These are phyloP conservation scores for Ivindomyrus marchei DNA, from an alignment of 2,113 vertebrate genomes.

Conservation along the genomic window DNA sequence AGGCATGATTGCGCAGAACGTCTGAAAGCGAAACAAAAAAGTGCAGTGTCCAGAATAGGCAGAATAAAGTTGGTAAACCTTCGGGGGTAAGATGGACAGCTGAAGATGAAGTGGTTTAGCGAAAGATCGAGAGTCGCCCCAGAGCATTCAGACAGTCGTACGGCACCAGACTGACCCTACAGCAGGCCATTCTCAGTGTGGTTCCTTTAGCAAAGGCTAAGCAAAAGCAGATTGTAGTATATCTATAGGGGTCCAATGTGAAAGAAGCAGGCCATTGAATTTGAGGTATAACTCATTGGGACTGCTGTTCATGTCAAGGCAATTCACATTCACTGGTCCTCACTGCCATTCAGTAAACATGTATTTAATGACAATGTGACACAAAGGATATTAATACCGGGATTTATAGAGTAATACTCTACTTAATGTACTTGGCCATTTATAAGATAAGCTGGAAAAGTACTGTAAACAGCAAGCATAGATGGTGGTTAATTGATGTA, in stretches of 20 bases:
- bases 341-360: not conserved
- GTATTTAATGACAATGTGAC: not conserved
- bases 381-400: not conserved
- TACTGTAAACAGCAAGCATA: not conserved
- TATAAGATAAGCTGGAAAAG: not conserved
- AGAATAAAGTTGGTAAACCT: not conserved
- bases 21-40: not conserved
- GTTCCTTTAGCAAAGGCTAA: not conserved
- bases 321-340: not conserved
- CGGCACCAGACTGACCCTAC: not conserved
- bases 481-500: not conserved
- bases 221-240: not conserved
- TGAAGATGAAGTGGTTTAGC: not conserved
- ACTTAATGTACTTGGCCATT: not conserved
- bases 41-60: not conserved
- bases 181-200: not conserved
- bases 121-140: not conserved
- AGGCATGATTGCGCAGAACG: not conserved
- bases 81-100: not conserved
- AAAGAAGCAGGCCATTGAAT: not conserved
- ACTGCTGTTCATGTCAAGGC: not conserved
- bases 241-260: not conserved
- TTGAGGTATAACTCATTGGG: not conserved
- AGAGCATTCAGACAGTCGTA: not conserved
- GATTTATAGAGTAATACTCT: not conserved